Evolutionary conservation across 1,140 invertebrate genomes (phyloP).

Genomic region (Papilio polyxenes): DNA sequence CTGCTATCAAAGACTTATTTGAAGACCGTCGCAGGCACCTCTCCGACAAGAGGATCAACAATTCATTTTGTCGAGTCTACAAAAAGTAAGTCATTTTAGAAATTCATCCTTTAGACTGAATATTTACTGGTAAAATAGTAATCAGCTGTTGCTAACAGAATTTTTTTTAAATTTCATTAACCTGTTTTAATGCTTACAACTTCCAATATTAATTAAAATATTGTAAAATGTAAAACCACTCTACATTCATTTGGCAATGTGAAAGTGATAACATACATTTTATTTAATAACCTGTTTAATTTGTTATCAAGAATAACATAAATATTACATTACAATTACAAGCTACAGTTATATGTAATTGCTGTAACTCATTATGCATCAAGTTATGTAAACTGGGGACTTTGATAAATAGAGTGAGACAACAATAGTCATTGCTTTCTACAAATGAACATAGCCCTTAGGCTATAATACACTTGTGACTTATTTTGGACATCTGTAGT

Average conservation of each 20-base stretch:
- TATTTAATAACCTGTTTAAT: not conserved
- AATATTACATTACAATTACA: constrained; percentile 17
- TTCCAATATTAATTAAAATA: not conserved
- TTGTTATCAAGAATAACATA: constrained; percentile 17
- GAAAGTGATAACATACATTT: constrained; percentile 2
- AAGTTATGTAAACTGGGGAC: not conserved
- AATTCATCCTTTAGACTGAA: not conserved
- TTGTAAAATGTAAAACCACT: not conserved
- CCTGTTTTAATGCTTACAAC: not conserved
- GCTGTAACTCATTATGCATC: constrained; percentile 13
- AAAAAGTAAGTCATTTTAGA: constrained; percentile 86
- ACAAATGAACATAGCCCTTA: not conserved
- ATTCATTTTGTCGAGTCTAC: constrained; percentile 94
- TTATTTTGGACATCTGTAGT: not conserved
- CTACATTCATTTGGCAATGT: not conserved
- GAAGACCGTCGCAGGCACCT: constrained; percentile 95
- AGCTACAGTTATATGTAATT: constrained; percentile 17
- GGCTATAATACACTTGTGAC: not conserved
- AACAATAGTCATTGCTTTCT: constrained; percentile 5
- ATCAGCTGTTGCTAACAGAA: not conserved
- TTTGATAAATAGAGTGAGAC: constrained; percentile 12
- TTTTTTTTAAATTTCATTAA: not conserved
- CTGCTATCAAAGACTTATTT: constrained; percentile 97
- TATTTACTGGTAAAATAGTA: not conserved
- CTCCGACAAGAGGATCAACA: constrained; percentile 97